Conservation (phyloP, 1,140 invertebrate genomes). For the Nasonia vitripennis region DNA sequence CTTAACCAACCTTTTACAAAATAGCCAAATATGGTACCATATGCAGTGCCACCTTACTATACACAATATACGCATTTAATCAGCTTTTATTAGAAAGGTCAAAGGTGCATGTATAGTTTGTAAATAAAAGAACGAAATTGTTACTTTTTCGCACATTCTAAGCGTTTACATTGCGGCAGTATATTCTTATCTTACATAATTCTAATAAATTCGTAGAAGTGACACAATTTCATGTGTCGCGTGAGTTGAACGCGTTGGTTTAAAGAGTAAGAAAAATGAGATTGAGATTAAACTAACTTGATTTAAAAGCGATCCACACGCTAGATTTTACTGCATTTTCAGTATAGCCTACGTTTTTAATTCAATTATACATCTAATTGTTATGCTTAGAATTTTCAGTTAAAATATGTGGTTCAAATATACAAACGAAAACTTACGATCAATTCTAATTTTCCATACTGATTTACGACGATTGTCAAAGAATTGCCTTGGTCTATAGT, state of each 20-base stretch:
- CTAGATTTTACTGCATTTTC: conserved; percentile 15
- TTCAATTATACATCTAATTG: conserved; percentile 8
- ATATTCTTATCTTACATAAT: neutral
- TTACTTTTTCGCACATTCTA: neutral
- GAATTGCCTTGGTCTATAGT: too few relatives aligned
- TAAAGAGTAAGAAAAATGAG: conserved; percentile 30
- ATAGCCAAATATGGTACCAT: too few relatives aligned
- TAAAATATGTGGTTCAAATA: neutral
- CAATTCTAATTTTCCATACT: neutral
- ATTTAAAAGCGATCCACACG: conserved; percentile 26
- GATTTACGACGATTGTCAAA: too few relatives aligned
- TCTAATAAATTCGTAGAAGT: neutral
- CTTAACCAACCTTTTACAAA: too few relatives aligned
- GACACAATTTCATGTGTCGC: conserved; percentile 11
- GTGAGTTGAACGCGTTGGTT: conserved; percentile 12
- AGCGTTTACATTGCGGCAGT: neutral
- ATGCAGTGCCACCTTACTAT: too few relatives aligned
- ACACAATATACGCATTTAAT: too few relatives aligned
- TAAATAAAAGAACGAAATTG: neutral
- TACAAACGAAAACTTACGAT: neutral
- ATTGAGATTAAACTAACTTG: conserved; percentile 16
- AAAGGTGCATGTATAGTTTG: neutral
- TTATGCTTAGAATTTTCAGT: neutral
- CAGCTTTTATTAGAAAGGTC: neutral
- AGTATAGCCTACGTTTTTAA: neutral